Base-by-base conservation (phyloP, 2,888 invertebrate species). In the Ormyrus rosae region DNA sequence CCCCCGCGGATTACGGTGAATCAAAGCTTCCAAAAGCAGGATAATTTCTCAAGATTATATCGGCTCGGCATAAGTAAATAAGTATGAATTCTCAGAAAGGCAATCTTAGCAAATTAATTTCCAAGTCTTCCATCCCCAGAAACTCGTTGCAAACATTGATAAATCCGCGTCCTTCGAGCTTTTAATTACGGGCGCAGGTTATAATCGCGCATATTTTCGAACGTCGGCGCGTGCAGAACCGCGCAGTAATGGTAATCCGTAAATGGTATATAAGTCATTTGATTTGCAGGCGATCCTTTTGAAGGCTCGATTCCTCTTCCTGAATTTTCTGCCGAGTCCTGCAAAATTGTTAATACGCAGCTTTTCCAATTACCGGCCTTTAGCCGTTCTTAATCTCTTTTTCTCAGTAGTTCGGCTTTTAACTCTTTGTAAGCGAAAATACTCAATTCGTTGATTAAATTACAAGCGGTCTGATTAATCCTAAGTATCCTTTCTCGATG, bases 341-440 rank as follows among this genome's bases (percentile, higher is more conserved):
- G 88, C 90, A 90, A 89, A 90, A 90, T 89, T 89, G 89, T 90
- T 89, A 90, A 90, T 90, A 88, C 88, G 84, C 86, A 88, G 88
- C 88, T 89, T 89, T 88, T 89, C 87, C 88, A 90, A 90, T 90
- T 90, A 89, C 85, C 84, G 83, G 82, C 77, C 72, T 80, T 79
- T 82, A 78, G 69, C 78, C 81, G 61, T 64, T 63, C 75, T 79
- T 79, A 73, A 69, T 82, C 83, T 78, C 72, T 81, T 83, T 82
- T 79, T 83, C 34, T 68, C 50, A 82, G 81, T 48, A 67, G 69
- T 83, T 82, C 82, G 81, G 81, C 85, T 83, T 83, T 84, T 78
- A 81, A 85, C 85, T 88, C 89, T 90, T 90, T 90, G 90, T 90
- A 90, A 90, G 89, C 90, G 88, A 89, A 90, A 90, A 90, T 87